A percentile compares a stretch with the other conserved stretches of the same genome.
Evolutionary conservation across 2,888 invertebrate species (phyloP).

Genomic region (Dynastes maya): DNA sequence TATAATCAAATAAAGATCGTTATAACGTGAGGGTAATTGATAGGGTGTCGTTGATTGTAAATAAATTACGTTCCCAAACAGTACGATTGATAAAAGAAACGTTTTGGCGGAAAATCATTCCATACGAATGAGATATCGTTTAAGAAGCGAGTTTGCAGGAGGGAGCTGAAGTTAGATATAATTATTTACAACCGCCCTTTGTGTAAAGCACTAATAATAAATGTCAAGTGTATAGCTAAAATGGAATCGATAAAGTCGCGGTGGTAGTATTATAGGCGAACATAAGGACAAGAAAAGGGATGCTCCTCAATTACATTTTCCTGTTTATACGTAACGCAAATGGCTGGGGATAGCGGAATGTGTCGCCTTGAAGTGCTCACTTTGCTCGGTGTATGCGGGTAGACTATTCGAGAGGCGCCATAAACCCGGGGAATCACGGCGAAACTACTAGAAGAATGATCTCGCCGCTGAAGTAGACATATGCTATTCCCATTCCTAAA

Average conservation of each 20-base stretch:
- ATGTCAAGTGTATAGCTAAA: slow-evolving; percentile 54
- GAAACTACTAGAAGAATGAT: slow-evolving; percentile 55
- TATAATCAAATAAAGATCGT: slow-evolving; percentile 25
- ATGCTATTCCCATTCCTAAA: slow-evolving; percentile 57
- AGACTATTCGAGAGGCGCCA: slow-evolving; percentile 59
- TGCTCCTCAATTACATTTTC: slow-evolving; percentile 61
- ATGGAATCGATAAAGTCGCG: slow-evolving; percentile 51
- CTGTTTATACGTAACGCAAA: slow-evolving; percentile 60
- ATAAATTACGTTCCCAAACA: slow-evolving; percentile 28
- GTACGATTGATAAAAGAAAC: slow-evolving; percentile 2
- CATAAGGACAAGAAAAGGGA: slow-evolving; percentile 54
- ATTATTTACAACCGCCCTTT: slow-evolving; percentile 53
- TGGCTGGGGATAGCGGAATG: slow-evolving; percentile 55
- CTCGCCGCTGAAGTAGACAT: slow-evolving; percentile 57
- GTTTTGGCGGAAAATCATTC: neutral
- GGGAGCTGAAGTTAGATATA: slow-evolving; percentile 27
- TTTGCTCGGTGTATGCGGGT: slow-evolving; percentile 54
- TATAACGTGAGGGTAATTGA: neutral
- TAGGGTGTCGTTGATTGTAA: slow-evolving; percentile 29
- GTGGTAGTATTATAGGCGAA: slow-evolving; percentile 33
- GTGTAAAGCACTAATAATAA: slow-evolving; percentile 54
- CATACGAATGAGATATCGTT: neutral
- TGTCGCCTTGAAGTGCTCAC: slow-evolving; percentile 58
- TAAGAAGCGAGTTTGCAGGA: neutral
- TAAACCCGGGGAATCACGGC: slow-evolving; percentile 59